A percentile compares a stretch with the other conserved stretches of the same genome.
These are phyloP conservation scores for Tholera decimalis DNA, from an alignment of 2,888 invertebrate genomes.

Conservation along the genomic window DNA sequence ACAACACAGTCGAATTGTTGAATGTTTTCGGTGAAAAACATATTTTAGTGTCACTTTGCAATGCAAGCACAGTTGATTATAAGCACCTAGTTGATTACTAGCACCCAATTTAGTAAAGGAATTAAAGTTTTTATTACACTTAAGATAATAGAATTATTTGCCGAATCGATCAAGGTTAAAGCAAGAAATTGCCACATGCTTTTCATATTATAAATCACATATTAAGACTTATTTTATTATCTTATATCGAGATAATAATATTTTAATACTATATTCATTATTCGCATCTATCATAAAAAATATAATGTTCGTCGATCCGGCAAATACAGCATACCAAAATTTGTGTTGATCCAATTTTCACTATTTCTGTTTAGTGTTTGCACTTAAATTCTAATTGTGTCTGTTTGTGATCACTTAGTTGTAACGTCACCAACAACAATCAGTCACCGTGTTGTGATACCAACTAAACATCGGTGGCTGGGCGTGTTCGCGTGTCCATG, in stretches of 20 bases:
- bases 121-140: conserved; percentile 28
- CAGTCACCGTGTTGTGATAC: conserved; percentile 62
- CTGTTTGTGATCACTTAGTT: conserved; percentile 47
- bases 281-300: not conserved
- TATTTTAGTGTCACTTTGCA: conserved; percentile 58
- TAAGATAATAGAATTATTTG: conserved; percentile 41
- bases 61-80: conserved; percentile 57
- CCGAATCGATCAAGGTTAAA: conserved; percentile 47
- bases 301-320: conserved; percentile 42
- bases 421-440: conserved; percentile 51
- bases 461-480: conserved; percentile 74
- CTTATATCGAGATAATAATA: not conserved
- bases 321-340: conserved; percentile 44
- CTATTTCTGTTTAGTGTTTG: conserved; percentile 57
- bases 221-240: not conserved
- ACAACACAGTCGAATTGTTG: conserved; percentile 41
- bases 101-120: conserved; percentile 52
- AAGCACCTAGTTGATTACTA: conserved; percentile 41
- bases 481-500: conserved; percentile 81
- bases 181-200: not conserved
- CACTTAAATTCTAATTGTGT: conserved; percentile 54
- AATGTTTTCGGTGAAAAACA: conserved; percentile 46
- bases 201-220: not conserved
- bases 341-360: conserved; percentile 35
- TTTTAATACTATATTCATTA: not conserved